Conservation (phyloP, 2,797 vertebrate genomes). For the Pseudocheirus occidentalis region DNA sequence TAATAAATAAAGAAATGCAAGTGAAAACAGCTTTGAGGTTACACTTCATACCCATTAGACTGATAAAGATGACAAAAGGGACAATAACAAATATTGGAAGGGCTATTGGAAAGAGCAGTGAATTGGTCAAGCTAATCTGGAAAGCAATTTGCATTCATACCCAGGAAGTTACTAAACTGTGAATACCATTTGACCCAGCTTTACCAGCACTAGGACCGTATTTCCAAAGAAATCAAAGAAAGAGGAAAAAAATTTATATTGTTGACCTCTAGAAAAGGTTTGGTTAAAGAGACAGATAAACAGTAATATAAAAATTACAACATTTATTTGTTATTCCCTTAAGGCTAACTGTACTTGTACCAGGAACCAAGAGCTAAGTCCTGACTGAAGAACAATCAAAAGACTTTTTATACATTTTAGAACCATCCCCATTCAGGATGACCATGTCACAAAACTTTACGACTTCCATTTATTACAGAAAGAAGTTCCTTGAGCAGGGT, state of each 20-base stretch:
- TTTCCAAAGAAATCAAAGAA: not conserved
- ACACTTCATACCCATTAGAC: not conserved
- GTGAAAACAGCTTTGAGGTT: not conserved
- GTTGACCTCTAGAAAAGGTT: too few relatives aligned
- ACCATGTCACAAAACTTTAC: too few relatives aligned
- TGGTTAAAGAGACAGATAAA: too few relatives aligned
- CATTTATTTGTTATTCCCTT: too few relatives aligned
- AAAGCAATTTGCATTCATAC: not conserved
- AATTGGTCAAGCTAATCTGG: not conserved
- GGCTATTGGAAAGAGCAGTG: not conserved
- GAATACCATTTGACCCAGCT: not conserved
- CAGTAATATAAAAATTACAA: too few relatives aligned
- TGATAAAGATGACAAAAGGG: not conserved
- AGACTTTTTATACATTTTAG: too few relatives aligned
- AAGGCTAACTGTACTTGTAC: too few relatives aligned
- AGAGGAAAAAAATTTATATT: not conserved
- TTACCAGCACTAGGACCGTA: not conserved
- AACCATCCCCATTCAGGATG: too few relatives aligned
- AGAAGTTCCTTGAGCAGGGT: too few relatives aligned
- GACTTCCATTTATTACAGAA: too few relatives aligned
- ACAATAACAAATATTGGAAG: not conserved
- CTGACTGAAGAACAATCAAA: too few relatives aligned
- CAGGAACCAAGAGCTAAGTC: too few relatives aligned
- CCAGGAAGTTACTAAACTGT: not conserved
- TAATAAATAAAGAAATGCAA: not conserved